A percentile compares a stretch with the other conserved stretches of the same genome.
phyloP scores from a whole-genome alignment of 2,113 vertebrate genomes.

The Mormoops blainvillei region DNA sequence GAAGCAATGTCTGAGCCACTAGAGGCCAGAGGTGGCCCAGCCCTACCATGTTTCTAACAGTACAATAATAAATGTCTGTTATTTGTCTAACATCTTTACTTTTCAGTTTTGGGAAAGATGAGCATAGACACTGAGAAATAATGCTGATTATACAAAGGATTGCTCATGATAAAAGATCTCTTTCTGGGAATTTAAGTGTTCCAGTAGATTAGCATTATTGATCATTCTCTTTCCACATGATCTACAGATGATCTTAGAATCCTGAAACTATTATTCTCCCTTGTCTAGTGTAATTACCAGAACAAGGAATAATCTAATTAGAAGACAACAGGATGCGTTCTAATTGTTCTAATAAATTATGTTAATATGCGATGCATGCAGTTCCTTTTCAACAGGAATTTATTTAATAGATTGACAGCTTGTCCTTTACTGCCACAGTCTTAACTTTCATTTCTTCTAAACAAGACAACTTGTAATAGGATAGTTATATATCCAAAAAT shows the following conservation, averaged over 20 bases:
- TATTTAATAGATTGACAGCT: constrained; percentile 65
- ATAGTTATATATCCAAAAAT: constrained; percentile 7
- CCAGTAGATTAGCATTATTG: constrained; percentile 81
- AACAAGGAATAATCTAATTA: constrained; percentile 79
- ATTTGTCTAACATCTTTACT: constrained; percentile 38
- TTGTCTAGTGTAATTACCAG: constrained; percentile 79
- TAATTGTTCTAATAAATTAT: constrained; percentile 81
- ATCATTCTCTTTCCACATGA: constrained; percentile 70
- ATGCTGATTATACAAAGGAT: constrained; percentile 67
- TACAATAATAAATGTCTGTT: constrained; percentile 59
- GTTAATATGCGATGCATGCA: constrained; percentile 64
- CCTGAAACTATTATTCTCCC: constrained; percentile 76
- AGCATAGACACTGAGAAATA: constrained; percentile 69
- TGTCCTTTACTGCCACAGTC: constrained; percentile 41
- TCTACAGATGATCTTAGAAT: constrained; percentile 79
- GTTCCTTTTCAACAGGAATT: constrained; percentile 71
- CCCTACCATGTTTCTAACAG: background rate
- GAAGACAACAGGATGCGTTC: constrained; percentile 79
- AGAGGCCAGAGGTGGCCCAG: constrained; percentile 20
- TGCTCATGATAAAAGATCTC: constrained; percentile 71
- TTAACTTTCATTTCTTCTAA: constrained; percentile 43
- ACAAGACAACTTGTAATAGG: background rate
- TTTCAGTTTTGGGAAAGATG: constrained; percentile 43
- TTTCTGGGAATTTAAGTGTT: constrained; percentile 79
- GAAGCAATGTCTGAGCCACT: constrained; percentile 36